Percentiles rank a stretch among this genome's conserved stretches.
phyloP scores from a whole-genome alignment of 1,140 invertebrate genomes.

The Phortica variegata region DNA sequence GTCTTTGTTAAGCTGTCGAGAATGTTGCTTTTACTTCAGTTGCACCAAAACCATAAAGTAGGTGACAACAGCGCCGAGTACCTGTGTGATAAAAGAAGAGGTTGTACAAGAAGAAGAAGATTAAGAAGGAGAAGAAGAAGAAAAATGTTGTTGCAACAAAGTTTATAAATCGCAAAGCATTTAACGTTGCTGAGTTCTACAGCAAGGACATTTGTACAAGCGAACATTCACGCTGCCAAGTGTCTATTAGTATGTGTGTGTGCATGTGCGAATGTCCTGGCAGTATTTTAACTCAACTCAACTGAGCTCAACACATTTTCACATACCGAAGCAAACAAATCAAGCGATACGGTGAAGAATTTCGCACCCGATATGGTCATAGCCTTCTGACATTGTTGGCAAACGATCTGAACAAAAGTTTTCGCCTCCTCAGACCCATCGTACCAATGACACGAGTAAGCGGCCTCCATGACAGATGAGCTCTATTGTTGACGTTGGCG shows the following conservation, averaged over 20 bases:
- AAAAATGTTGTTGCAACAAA: conserved; percentile 11
- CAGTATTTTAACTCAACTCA: not conserved
- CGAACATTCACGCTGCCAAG: not conserved
- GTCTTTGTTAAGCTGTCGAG: not conserved
- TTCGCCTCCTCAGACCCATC: conserved; percentile 85
- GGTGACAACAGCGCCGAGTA: conserved; percentile 83
- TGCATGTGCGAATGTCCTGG: not conserved
- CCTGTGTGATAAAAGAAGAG: conserved; percentile 58
- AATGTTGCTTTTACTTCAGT: conserved; percentile 65
- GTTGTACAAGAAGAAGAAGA: conserved; percentile 13
- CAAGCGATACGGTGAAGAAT: conserved; percentile 82
- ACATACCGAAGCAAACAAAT: conserved; percentile 81
- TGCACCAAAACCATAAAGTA: conserved; percentile 89
- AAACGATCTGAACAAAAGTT: conserved; percentile 86
- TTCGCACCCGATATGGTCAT: conserved; percentile 84
- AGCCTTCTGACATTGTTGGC: conserved; percentile 84
- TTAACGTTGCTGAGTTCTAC: no score
- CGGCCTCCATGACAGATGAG: conserved; percentile 85
- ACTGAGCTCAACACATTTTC: no score
- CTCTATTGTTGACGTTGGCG: conserved; percentile 61
- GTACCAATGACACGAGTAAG: conserved; percentile 85
- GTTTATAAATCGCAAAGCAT: conserved; percentile 4
- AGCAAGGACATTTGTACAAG: not conserved
- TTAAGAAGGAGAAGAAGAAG: no score
- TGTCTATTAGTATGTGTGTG: not conserved